Evolutionary conservation across 2,113 vertebrate species (phyloP), one percentile per base, ranked within the genome.

Genomic region (Lasiurus cinereus): DNA sequence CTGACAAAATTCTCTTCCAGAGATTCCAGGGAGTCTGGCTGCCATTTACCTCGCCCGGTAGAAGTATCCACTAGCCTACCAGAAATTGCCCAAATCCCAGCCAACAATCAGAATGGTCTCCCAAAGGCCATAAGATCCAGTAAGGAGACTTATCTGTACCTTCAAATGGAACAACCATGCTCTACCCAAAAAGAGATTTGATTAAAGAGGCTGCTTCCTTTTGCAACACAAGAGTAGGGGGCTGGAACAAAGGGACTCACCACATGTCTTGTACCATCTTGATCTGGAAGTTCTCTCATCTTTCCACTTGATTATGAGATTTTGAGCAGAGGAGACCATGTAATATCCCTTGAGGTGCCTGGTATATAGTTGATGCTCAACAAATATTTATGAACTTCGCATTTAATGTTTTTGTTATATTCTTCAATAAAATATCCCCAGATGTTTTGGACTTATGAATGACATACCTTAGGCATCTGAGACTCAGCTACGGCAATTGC

Each of bases 171-270:
- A 50, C 22, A 46, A 13, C 39, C 48, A n/a, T 36, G 29, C n/a
- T 76, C 29, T 67, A 16, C 72, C 22, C 8, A 7, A 36, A 24
- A 62, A 56, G 21, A 88, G 33, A 72, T 29, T 29, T 79, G 74
- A 83, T 33, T 50, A 77, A 74, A 36, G 19, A 74, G 15, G 22
- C 66, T 54, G 22, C 18, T 59, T 93, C 82, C 77, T 87, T 92
- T 74, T 10, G 9, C 24, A 76, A 31, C 46, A 24, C 22, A 31
- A 13, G 6, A 13, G 22, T 43, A 50, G 59, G 70, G 48, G 77
- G 27, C 62, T 62, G 27, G 87, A 18, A 80, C 56, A 72, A 21
- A 85, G 66, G 85, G 46, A 90, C 72, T 95, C 88, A 88, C 90
- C 95, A 76, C 22, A 77, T 85, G 77, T 64, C 54, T 93, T 2